Percentiles rank a stretch among this genome's conserved stretches.
These are phyloP conservation scores for Caenorhabditis doughertyi DNA, from an alignment of 2,888 invertebrate species.

Conservation along the genomic window DNA sequence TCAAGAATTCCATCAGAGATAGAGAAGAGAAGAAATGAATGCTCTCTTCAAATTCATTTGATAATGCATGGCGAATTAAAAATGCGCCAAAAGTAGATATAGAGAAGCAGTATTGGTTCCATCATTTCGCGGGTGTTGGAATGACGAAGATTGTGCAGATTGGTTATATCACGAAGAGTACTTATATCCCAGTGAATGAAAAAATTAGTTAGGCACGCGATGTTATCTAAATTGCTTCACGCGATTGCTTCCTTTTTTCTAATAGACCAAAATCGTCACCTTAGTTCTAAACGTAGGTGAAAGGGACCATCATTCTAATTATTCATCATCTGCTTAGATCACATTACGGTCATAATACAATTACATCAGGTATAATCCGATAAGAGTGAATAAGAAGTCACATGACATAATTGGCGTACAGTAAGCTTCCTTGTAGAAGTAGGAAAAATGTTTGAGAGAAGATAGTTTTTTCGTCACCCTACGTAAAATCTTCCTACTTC, in stretches of 20 bases:
- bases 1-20: not conserved
- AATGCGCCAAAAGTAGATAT: slow-evolving; percentile 39
- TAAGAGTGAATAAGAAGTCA: not conserved
- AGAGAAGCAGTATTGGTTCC: slow-evolving; percentile 4
- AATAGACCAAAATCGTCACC: slow-evolving; percentile 43
- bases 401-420: too few relatives aligned
- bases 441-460: not conserved
- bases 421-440: too few relatives aligned
- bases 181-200: slow-evolving; percentile 39
- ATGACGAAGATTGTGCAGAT: slow-evolving; percentile 57
- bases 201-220: slow-evolving; percentile 59
- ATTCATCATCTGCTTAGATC: slow-evolving; percentile 18
- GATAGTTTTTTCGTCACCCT: too few relatives aligned
- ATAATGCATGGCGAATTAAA: slow-evolving; percentile 55
- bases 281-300: not conserved
- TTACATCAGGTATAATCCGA: slow-evolving; percentile 18
- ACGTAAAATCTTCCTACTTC: too few relatives aligned
- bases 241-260: slow-evolving; percentile 52
- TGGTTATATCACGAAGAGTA: slow-evolving; percentile 57
- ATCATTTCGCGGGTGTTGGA: slow-evolving; percentile 20
- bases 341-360: slow-evolving; percentile 20
- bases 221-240: slow-evolving; percentile 68
- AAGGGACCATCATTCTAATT: slow-evolving; percentile 32
- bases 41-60: slow-evolving; percentile 45
- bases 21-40: not conserved